Evolutionary conservation across 1,140 invertebrate genomes (phyloP).

Genomic region (Eriosoma lanigerum): DNA sequence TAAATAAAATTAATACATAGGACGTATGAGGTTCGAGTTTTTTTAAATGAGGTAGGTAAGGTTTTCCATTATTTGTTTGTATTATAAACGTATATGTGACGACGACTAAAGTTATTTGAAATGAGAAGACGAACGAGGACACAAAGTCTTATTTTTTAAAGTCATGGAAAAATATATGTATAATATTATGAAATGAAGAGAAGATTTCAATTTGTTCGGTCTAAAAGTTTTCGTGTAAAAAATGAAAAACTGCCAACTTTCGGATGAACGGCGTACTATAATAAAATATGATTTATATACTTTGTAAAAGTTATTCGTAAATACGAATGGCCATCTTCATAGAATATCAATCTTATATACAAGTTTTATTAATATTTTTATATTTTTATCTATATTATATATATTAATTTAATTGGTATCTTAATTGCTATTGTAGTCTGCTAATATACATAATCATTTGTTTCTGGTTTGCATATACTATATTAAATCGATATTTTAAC

Average conservation of each 20-base stretch:
- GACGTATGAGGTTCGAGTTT: no score
- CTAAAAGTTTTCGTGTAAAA: constrained; percentile 36
- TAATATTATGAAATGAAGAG: neutral
- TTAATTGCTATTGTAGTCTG: neutral
- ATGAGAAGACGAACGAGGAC: neutral
- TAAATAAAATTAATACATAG: no score
- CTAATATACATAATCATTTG: neutral
- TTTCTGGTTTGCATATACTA: neutral
- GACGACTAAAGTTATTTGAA: neutral
- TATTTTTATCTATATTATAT: constrained; percentile 7
- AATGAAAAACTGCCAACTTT: constrained; percentile 32
- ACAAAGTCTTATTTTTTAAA: neutral
- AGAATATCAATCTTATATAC: neutral
- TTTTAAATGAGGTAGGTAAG: neutral
- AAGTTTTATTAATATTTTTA: neutral
- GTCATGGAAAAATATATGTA: neutral
- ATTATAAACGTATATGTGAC: no score
- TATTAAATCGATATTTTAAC: no score
- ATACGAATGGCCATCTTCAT: neutral
- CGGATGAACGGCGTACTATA: neutral
- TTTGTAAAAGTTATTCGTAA: constrained; percentile 29
- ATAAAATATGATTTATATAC: constrained; percentile 35
- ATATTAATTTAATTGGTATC: no score
- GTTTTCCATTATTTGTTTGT: neutral
- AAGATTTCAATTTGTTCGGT: constrained; percentile 32